Percentiles rank a stretch among this genome's conserved stretches.
These are phyloP conservation scores for Tetrax tetrax DNA, from an alignment of 2,113 vertebrate genomes.

Conservation along the genomic window DNA sequence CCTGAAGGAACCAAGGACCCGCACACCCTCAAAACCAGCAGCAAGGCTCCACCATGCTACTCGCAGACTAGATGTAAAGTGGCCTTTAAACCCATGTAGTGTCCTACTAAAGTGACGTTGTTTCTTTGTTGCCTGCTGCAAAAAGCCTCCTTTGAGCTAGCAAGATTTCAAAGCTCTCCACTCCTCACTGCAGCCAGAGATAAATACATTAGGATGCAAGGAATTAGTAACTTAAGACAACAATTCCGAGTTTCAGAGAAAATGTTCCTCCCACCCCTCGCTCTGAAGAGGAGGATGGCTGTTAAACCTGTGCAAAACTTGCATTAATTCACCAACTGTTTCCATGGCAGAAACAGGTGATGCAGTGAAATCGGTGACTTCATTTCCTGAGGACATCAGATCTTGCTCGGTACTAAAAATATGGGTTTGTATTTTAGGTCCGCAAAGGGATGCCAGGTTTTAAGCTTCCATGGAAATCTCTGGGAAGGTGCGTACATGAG, in stretches of 20 bases:
- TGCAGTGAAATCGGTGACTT: slow-evolving; percentile 55
- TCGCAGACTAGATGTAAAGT: background rate
- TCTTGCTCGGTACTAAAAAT: slow-evolving; percentile 49
- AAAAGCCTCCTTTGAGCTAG: slow-evolving; percentile 28
- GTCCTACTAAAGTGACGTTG: background rate
- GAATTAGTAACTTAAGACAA: slow-evolving; percentile 66
- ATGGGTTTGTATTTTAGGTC: slow-evolving; percentile 13
- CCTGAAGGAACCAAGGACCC: background rate
- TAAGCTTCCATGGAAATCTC: background rate
- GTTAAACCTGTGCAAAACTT: slow-evolving; percentile 65
- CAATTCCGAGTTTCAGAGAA: slow-evolving; percentile 63
- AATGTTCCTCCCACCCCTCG: slow-evolving; percentile 50
- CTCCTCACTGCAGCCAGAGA: slow-evolving; percentile 40
- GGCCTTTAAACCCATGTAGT: background rate
- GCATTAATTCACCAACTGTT: slow-evolving; percentile 68
- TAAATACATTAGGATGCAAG: slow-evolving; percentile 62
- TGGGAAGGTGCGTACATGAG: background rate
- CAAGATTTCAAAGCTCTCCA: slow-evolving; percentile 48
- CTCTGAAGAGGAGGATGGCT: slow-evolving; percentile 57
- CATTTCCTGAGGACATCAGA: slow-evolving; percentile 67
- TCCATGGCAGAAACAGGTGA: slow-evolving; percentile 63
- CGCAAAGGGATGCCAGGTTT: background rate
- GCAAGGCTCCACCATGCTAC: background rate
- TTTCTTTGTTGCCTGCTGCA: background rate
- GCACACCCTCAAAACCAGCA: background rate